Evolutionary conservation across 2,113 vertebrate species (phyloP), one percentile per base, ranked within the genome.

Genomic region (Bubo blakistoni): DNA sequence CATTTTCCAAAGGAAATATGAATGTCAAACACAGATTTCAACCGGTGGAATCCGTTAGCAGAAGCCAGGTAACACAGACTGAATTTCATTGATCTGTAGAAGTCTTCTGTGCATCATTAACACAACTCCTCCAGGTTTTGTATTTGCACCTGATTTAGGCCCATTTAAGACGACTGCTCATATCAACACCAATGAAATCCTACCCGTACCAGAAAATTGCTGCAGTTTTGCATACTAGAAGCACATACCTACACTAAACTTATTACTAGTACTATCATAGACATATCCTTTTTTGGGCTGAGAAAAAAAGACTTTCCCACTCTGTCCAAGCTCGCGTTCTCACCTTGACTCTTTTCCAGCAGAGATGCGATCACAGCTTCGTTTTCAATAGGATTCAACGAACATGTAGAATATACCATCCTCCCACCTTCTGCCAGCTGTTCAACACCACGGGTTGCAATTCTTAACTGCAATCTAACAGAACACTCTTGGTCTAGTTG

Each of bases 401-500:
- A 99, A 66, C 99, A 99, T 0, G 99, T 99, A 55, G 99, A 99
- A 89, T 99, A 99, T 7, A 99, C 99, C 99, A 99, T 99, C 90
- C 99, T 98, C 11, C 99, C 99, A 0, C 99, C 99, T 62, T 99
- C 99, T 4, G 99, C 99, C 96, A 99, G 98, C 98, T 99, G 99
- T 65, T 99, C 99, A 2, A 99, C 98, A 2, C 99, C 99, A 22
- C 99, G 99, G 11, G 99, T 99, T 4, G 98, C 99, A 29, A 99
- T 99, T 63, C 99, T 98, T 92, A 99, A 90, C 98, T 99, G 99
- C 63, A 99, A 98, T 63, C 99, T 99, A 94, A 95, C 55, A 86
- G 82, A 96, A 95, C 36, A 95, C 25, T 34, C 32, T 77, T 95
- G 44, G 17, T 94, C 17, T 66, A 87, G 63, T 10, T 73, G 90